Percentiles rank a stretch among this genome's conserved stretches.
Evolutionary conservation across 2,888 invertebrate species (phyloP).

Genomic region (Steinernema hermaphroditum): DNA sequence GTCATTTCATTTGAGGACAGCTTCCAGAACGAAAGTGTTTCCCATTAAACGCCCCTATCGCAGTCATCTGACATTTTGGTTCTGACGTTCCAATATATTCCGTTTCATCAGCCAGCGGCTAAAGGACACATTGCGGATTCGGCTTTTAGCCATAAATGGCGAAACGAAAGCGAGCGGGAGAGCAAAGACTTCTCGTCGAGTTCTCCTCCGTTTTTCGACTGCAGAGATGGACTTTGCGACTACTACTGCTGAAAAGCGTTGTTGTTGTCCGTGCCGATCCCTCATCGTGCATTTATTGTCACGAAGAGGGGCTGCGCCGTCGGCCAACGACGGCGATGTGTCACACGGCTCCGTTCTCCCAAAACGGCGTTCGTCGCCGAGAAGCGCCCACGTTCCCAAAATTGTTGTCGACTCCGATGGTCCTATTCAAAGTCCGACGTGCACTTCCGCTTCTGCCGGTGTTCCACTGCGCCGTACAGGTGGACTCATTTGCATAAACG

Average conservation of each 20-base stretch:
- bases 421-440: too few relatives aligned
- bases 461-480: too few relatives aligned
- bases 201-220: too few relatives aligned
- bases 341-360: neutral
- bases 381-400: too few relatives aligned
- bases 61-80: neutral
- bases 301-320: neutral
- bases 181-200: neutral
- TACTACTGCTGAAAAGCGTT: neutral
- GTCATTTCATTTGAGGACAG: too few relatives aligned
- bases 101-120: neutral
- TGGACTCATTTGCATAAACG: too few relatives aligned
- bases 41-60: neutral
- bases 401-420: too few relatives aligned
- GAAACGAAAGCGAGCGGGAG: neutral
- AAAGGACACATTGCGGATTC: neutral
- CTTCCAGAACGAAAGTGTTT: too few relatives aligned
- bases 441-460: too few relatives aligned
- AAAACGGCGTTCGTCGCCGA: too few relatives aligned
- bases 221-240: constrained; percentile 13
- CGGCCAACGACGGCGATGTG: neutral
- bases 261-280: constrained; percentile 4
- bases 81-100: neutral
- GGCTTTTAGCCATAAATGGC: neutral
- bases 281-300: constrained; percentile 24